These are phyloP conservation scores for Tenebrio molitor DNA, from an alignment of 1,140 invertebrate species.

Conservation along the genomic window DNA sequence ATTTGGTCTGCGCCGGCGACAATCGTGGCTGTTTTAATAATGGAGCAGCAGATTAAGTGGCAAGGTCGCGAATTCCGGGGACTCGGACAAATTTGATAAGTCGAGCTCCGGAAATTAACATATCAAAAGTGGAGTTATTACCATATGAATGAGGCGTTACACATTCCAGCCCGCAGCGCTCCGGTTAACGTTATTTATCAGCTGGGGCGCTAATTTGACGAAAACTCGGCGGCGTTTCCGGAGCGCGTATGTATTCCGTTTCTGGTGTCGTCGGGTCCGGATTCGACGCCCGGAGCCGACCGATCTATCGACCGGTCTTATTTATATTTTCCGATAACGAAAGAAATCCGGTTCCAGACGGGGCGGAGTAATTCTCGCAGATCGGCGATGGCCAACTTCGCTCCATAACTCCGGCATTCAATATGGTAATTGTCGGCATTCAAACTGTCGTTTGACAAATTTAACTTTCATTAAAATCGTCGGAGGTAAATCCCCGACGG, in stretches of 20 bases:
- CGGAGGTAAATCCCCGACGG: conserved; percentile 6
- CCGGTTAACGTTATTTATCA: not conserved
- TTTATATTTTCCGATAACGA: not conserved
- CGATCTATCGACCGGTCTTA: conserved; percentile 12
- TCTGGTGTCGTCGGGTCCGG: not conserved
- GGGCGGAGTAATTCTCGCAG: not conserved
- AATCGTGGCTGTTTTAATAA: too few species aligned
- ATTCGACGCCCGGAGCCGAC: not conserved
- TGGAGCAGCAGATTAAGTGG: too few species aligned
- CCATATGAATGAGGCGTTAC: not conserved
- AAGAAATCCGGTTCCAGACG: not conserved
- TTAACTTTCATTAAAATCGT: conserved; percentile 23
- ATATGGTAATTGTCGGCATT: conserved; percentile 10
- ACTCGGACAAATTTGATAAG: not conserved
- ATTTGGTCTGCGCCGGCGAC: not conserved
- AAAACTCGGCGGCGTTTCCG: not conserved
- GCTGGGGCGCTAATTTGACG: not conserved
- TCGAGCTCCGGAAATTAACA: not conserved
- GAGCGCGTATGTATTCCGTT: too few species aligned
- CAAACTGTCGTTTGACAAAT: conserved; percentile 19
- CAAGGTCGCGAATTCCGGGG: not conserved
- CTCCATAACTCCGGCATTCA: not conserved
- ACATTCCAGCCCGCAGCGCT: too few species aligned
- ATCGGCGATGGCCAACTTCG: conserved; percentile 1
- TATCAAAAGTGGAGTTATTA: not conserved